Percentiles rank a stretch among this genome's conserved stretches.
Conservation (phyloP, 1,140 invertebrate species). For the Thereuonema tuberculata region DNA sequence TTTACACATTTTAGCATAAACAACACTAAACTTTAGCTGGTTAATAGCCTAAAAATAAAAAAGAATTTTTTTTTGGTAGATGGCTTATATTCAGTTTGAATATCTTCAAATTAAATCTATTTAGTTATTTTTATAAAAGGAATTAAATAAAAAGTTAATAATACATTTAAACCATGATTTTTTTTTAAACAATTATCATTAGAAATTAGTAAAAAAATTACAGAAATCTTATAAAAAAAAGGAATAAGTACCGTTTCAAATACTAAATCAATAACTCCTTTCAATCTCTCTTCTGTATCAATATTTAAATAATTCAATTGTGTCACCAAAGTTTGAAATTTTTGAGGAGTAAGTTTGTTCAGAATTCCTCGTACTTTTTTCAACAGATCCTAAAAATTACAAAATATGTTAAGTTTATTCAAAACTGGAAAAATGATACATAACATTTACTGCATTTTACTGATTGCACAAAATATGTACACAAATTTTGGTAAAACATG, state of each 20-base stretch:
- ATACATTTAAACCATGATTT: too few relatives aligned
- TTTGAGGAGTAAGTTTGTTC: slow-evolving; percentile 90
- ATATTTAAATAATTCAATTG: slow-evolving; percentile 64
- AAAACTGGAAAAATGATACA: too few relatives aligned
- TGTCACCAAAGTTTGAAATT: slow-evolving; percentile 63
- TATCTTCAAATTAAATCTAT: too few relatives aligned
- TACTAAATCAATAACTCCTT: slow-evolving; percentile 73
- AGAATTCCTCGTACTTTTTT: slow-evolving; percentile 74
- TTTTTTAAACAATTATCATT: too few relatives aligned
- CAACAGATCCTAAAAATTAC: slow-evolving; percentile 47
- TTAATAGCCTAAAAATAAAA: slow-evolving; percentile 53
- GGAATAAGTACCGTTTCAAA: slow-evolving; percentile 60
- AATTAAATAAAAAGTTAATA: too few relatives aligned
- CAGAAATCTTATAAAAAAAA: not conserved
- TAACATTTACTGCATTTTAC: too few relatives aligned
- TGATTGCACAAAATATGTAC: too few relatives aligned
- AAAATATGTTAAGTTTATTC: too few relatives aligned
- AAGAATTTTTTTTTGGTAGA: not conserved
- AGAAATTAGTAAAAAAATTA: too few relatives aligned
- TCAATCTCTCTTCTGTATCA: slow-evolving; percentile 59
- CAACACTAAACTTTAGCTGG: slow-evolving; percentile 79
- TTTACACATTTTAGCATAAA: slow-evolving; percentile 65
- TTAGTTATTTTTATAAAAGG: too few relatives aligned
- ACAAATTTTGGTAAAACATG: too few relatives aligned
- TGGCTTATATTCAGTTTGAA: too few relatives aligned